phyloP scores from a whole-genome alignment of 2,113 vertebrate genomes.

The Corydoras maculifer region DNA sequence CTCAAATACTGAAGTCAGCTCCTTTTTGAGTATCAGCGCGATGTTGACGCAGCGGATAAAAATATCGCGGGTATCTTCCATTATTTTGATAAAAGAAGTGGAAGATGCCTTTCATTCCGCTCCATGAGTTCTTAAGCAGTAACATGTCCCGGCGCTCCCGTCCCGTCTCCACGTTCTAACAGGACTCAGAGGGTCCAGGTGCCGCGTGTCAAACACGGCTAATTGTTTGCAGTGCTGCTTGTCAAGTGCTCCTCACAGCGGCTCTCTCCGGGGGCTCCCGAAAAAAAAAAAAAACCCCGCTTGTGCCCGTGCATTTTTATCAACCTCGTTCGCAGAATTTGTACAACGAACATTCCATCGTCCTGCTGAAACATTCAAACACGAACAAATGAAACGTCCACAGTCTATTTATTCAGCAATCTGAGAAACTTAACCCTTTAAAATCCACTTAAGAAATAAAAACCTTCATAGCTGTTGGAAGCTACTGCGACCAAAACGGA shows the following conservation, averaged over 20 bases:
- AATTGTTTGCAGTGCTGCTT: constrained; percentile 16
- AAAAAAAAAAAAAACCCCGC: not conserved
- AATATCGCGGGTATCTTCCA: constrained; percentile 47
- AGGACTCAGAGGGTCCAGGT: constrained; percentile 19
- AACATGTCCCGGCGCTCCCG: constrained; percentile 2
- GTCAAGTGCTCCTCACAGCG: constrained; percentile 20
- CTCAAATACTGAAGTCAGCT: constrained; percentile 13
- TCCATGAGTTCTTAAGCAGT: constrained; percentile 46
- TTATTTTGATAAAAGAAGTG: constrained; percentile 61
- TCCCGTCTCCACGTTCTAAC: constrained; percentile 9
- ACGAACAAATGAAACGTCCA: too few species aligned
- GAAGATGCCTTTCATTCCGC: constrained; percentile 63
- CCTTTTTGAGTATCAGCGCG: constrained; percentile 33
- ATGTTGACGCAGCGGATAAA: constrained; percentile 26
- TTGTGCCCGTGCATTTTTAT: constrained; percentile 12
- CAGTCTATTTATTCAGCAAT: too few species aligned
- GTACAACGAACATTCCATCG: not conserved
- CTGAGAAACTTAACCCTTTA: too few species aligned
- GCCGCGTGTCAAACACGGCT: constrained; percentile 12
- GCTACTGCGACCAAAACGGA: too few species aligned
- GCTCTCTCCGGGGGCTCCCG: not conserved
- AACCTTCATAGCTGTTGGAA: too few species aligned
- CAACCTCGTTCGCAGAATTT: not conserved
- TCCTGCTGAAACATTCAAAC: not conserved
- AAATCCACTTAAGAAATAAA: too few species aligned